phyloP scores from a whole-genome alignment of 2,113 vertebrate species.

The Salvelinus namaycush region DNA sequence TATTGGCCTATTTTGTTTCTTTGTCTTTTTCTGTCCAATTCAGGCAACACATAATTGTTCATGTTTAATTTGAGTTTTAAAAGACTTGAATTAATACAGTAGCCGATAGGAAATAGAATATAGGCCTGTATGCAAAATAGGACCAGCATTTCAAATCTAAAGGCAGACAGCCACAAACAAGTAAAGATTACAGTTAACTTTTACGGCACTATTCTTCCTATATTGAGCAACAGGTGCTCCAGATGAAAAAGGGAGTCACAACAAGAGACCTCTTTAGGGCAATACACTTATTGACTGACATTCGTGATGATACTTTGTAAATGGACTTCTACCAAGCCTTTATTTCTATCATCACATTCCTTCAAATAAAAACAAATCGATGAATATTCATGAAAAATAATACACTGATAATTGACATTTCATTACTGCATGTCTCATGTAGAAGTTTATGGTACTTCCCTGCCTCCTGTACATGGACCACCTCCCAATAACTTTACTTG shows the following conservation, averaged over 20 bases:
- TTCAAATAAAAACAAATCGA: neutral
- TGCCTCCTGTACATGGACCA: neutral
- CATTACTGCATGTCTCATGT: neutral
- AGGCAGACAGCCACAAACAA: neutral
- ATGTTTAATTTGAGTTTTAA: neutral
- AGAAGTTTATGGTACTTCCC: neutral
- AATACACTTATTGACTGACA: neutral
- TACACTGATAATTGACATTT: neutral
- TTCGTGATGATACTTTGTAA: neutral
- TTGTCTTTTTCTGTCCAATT: neutral
- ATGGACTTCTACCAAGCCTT: neutral
- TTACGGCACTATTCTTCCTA: neutral
- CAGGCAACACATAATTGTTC: neutral
- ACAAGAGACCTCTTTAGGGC: neutral
- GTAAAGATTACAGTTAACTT: neutral
- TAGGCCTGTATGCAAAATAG: neutral
- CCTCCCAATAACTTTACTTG: neutral
- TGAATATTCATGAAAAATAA: neutral
- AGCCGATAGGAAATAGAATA: neutral
- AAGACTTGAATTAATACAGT: neutral
- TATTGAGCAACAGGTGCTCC: conserved; percentile 1
- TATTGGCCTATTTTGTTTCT: neutral
- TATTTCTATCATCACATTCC: neutral
- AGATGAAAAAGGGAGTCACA: neutral
- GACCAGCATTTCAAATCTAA: neutral